phyloP scores from a whole-genome alignment of 35 echinoderm and acorn worm species.

The Holothuria glaberrima region DNA sequence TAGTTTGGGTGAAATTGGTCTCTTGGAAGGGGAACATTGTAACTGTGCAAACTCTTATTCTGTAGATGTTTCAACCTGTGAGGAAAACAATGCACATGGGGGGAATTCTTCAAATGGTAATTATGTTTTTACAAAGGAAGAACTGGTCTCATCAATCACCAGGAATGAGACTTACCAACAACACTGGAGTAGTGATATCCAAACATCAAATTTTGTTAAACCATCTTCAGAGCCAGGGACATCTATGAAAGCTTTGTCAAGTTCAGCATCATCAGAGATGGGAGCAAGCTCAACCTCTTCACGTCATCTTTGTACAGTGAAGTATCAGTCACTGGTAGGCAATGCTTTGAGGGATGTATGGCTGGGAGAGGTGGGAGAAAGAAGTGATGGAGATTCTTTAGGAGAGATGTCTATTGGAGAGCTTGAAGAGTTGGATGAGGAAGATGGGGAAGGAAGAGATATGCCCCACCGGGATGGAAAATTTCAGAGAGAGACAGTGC shows the following conservation, averaged over 20 bases:
- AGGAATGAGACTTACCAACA: not conserved
- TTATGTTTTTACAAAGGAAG: not conserved
- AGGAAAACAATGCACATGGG: not conserved
- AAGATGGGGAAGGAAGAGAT: not conserved
- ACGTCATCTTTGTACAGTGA: not conserved
- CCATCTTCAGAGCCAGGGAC: not conserved
- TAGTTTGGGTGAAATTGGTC: too few relatives aligned
- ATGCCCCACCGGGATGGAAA: too few relatives aligned
- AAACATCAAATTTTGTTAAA: not conserved
- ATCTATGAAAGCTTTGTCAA: not conserved
- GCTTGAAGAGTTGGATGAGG: not conserved
- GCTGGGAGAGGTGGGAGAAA: not conserved
- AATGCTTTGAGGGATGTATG: conserved; percentile 19
- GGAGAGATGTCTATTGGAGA: conserved; percentile 13
- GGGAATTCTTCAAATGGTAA: too few relatives aligned
- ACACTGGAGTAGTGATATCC: not conserved
- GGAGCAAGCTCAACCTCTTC: not conserved
- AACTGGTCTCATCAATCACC: not conserved
- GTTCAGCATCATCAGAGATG: not conserved
- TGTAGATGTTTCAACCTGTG: not conserved
- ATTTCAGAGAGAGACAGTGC: too few relatives aligned
- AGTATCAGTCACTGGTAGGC: not conserved
- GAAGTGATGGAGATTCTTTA: not conserved
- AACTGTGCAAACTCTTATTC: not conserved
- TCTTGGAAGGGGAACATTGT: not conserved